Conservation (phyloP, 2,888 invertebrate genomes). For the Eristalinus sepulchralis region DNA sequence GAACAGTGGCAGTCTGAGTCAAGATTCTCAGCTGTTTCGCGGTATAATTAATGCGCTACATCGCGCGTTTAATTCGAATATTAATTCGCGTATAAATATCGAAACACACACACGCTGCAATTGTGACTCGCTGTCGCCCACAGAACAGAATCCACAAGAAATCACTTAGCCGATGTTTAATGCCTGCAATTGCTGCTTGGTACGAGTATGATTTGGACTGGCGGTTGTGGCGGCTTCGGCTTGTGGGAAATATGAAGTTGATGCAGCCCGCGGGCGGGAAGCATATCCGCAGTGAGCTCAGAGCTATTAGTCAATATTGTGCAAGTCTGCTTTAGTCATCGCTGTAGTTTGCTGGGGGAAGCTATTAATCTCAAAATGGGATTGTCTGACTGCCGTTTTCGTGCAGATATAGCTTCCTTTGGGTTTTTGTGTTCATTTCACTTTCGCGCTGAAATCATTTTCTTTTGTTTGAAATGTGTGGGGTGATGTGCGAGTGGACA, state of each 20-base stretch:
- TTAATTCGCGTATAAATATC: constrained; percentile 60
- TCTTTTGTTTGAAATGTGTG: not conserved
- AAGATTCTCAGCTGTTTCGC: constrained; percentile 52
- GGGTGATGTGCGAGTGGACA: not conserved
- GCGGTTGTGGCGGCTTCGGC: not conserved
- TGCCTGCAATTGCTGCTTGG: constrained; percentile 38
- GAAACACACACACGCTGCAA: constrained; percentile 46
- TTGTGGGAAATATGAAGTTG: constrained; percentile 4
- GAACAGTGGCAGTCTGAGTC: constrained; percentile 60
- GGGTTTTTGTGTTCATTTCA: not conserved
- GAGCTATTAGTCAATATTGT: constrained; percentile 58
- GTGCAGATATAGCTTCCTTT: not conserved
- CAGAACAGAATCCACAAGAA: constrained; percentile 52
- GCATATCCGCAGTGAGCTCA: constrained; percentile 59
- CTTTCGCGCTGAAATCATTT: not conserved
- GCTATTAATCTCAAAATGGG: not conserved
- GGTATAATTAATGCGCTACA: constrained; percentile 65
- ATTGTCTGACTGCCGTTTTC: not conserved
- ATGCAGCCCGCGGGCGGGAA: constrained; percentile 33
- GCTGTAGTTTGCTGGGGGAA: not conserved
- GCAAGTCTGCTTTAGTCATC: constrained; percentile 52
- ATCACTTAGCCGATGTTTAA: constrained; percentile 55
- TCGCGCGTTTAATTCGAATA: constrained; percentile 63
- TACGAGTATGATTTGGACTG: constrained; percentile 9
- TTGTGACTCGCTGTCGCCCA: constrained; percentile 49